Evolutionary conservation across 2,888 invertebrate species (phyloP).

Genomic region (Drosophila yooni): DNA sequence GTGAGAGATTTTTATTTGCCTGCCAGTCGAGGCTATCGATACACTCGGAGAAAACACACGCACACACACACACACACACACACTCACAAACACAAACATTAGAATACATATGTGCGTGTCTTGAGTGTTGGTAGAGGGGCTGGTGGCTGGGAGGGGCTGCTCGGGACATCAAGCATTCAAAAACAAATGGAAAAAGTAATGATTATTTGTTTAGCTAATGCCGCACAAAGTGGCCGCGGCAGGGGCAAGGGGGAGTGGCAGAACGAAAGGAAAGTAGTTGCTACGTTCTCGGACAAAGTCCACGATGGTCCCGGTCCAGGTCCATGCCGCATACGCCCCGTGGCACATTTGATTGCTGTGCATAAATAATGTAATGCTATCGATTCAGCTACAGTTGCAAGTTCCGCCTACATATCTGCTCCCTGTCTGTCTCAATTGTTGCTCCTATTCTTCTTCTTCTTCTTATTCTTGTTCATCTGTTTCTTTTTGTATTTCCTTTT

Average conservation of each 20-base stretch:
- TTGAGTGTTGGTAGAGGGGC: neutral
- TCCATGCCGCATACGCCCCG: constrained; percentile 74
- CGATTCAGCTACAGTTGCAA: constrained; percentile 50
- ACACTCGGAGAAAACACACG: constrained; percentile 43
- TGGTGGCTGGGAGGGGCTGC: neutral
- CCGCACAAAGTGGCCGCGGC: constrained; percentile 76
- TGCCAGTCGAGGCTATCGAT: constrained; percentile 62
- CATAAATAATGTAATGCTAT: constrained; percentile 66
- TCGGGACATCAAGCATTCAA: constrained; percentile 68
- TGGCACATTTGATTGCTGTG: constrained; percentile 75
- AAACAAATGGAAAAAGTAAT: constrained; percentile 82
- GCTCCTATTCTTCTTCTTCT: constrained; percentile 47
- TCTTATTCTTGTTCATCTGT: neutral
- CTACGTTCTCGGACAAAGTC: constrained; percentile 44
- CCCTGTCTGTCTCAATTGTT: constrained; percentile 50
- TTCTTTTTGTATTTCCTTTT: neutral
- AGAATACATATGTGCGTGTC: constrained; percentile 30
- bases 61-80: constrained; percentile 18
- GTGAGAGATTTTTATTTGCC: constrained; percentile 79
- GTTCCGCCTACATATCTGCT: neutral
- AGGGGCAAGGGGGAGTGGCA: neutral
- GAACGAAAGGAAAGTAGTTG: neutral
- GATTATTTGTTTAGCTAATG: constrained; percentile 81
- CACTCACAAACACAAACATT: neutral
- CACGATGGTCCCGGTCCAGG: constrained; percentile 8